Evolutionary conservation across 2,888 invertebrate species (phyloP).

Genomic region (Eucera pruinosa): DNA sequence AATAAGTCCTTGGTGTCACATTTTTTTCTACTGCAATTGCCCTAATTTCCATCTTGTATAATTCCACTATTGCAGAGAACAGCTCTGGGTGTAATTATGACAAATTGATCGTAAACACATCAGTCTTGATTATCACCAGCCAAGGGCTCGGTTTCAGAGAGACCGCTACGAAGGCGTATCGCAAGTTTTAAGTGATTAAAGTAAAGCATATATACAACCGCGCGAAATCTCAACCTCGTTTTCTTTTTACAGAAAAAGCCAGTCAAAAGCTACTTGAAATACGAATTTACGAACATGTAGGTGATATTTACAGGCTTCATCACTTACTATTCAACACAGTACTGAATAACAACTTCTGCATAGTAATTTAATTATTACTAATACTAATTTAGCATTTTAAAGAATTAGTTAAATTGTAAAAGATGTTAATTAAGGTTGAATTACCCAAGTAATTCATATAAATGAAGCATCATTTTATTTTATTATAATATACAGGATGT

Average conservation of each 20-base stretch:
- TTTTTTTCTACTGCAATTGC: constrained; percentile 44
- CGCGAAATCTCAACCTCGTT: background rate
- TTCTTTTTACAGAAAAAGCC: background rate
- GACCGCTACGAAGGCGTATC: constrained; percentile 4
- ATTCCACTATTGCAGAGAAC: constrained; percentile 8
- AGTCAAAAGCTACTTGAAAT: background rate
- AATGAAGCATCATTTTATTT: too few species aligned
- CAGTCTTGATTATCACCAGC: constrained; percentile 36
- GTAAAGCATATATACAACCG: constrained; percentile 3
- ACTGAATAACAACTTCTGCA: too few species aligned
- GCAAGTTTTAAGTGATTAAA: constrained; percentile 39
- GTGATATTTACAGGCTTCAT: background rate
- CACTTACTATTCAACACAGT: too few species aligned
- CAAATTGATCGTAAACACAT: constrained; percentile 45
- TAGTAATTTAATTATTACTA: too few species aligned
- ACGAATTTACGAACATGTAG: background rate
- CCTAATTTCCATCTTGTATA: constrained; percentile 32
- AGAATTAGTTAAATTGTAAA: too few species aligned
- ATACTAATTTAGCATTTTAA: too few species aligned
- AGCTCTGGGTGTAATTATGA: constrained; percentile 45
- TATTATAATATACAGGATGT: too few species aligned
- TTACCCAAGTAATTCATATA: too few species aligned
- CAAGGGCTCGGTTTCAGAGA: constrained; percentile 20
- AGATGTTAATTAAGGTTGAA: too few species aligned
- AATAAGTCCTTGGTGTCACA: background rate